Conservation (phyloP, 2,797 vertebrate species). For the Melanotaenia boesemani region DNA sequence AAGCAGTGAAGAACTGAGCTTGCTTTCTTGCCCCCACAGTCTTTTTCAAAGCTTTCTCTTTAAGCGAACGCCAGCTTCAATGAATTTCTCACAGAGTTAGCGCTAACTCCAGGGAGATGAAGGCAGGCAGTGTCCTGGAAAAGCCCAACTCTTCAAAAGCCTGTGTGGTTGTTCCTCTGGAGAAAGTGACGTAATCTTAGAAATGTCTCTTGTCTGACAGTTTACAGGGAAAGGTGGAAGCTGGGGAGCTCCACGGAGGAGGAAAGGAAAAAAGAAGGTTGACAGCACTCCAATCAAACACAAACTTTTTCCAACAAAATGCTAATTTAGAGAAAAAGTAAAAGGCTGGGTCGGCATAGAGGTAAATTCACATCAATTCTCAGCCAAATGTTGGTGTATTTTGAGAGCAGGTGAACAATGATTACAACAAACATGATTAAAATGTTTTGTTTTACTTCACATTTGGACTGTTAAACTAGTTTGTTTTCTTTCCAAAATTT, state of each 20-base stretch:
- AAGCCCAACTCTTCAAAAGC: constrained; percentile 69
- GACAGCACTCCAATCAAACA: constrained; percentile 41
- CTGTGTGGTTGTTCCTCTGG: constrained; percentile 62
- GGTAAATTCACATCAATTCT: constrained; percentile 21
- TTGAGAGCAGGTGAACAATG: not conserved
- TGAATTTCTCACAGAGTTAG: constrained; percentile 69
- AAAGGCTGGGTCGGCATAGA: constrained; percentile 10
- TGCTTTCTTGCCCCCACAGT: constrained; percentile 44
- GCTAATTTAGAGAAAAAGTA: constrained; percentile 33
- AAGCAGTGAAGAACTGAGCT: constrained; percentile 35
- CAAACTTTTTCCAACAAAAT: constrained; percentile 37
- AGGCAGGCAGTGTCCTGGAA: constrained; percentile 58
- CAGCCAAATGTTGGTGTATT: constrained; percentile 29
- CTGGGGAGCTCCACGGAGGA: constrained; percentile 20
- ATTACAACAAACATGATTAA: not conserved
- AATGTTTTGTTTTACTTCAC: too few relatives aligned
- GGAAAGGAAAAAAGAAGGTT: not conserved
- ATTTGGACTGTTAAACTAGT: too few relatives aligned
- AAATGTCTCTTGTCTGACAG: constrained; percentile 60
- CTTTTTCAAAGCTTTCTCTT: constrained; percentile 69
- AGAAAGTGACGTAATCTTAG: constrained; percentile 76
- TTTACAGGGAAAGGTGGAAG: constrained; percentile 47
- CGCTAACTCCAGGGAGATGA: constrained; percentile 68
- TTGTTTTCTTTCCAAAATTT: too few relatives aligned
- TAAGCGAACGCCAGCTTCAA: constrained; percentile 72